Conservation (phyloP, 2,888 invertebrate species). For the Euzophera pinguis region DNA sequence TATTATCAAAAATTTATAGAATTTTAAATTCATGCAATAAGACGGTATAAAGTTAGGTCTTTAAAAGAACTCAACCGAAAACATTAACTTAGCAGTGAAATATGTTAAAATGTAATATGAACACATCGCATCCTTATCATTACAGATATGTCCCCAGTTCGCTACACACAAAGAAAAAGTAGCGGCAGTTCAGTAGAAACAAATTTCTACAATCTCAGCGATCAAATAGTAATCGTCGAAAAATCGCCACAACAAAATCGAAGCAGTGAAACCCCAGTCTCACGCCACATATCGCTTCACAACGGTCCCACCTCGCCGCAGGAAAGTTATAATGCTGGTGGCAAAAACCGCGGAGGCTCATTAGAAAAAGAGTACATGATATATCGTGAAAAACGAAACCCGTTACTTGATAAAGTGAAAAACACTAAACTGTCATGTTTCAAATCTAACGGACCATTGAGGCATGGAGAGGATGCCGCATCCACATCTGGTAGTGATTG, state of each 20-base stretch:
- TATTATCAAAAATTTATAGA: too few relatives aligned
- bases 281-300: constrained; percentile 68
- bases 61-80: too few relatives aligned
- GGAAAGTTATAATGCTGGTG: constrained; percentile 71
- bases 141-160: constrained; percentile 83
- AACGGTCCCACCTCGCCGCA: constrained; percentile 63
- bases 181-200: constrained; percentile 83
- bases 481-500: constrained; percentile 77
- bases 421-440: constrained; percentile 85
- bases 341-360: constrained; percentile 70
- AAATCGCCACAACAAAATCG: constrained; percentile 75
- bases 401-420: constrained; percentile 84
- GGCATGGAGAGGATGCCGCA: constrained; percentile 69
- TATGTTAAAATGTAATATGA: too few relatives aligned
- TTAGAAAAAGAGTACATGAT: constrained; percentile 80
- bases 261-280: constrained; percentile 58
- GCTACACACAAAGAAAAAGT: constrained; percentile 81
- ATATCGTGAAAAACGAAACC: constrained; percentile 83
- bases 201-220: constrained; percentile 83
- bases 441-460: constrained; percentile 76
- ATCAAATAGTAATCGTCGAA: constrained; percentile 80
- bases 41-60: too few relatives aligned
- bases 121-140: constrained; percentile 25
- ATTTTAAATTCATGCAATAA: too few relatives aligned
- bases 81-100: too few relatives aligned